These are phyloP conservation scores for Gila robusta DNA, from an alignment of 2,797 vertebrate species.

Conservation along the genomic window DNA sequence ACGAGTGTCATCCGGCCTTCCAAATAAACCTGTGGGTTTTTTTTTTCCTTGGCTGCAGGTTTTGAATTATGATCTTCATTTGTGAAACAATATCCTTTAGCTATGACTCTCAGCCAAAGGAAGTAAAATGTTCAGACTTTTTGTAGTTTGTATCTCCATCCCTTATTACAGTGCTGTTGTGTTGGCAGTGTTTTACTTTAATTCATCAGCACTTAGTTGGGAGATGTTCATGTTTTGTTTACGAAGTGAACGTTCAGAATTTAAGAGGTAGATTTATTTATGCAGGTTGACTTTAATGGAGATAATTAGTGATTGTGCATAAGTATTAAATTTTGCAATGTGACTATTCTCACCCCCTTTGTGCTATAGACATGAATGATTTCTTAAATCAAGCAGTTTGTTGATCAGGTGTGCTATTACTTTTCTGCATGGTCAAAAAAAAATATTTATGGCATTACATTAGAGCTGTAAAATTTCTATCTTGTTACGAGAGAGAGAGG, in stretches of 20 bases:
- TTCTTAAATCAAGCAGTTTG: not conserved
- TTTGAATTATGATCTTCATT: conserved; percentile 15
- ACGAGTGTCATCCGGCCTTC: conserved; percentile 14
- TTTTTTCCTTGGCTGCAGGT: not conserved
- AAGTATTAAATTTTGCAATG: not conserved
- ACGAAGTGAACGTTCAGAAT: not conserved
- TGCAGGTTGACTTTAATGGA: conserved; percentile 4
- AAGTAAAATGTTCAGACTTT: conserved; percentile 22
- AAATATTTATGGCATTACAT: too few relatives aligned
- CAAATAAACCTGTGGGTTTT: not conserved
- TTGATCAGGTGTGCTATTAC: not conserved
- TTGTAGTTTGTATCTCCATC: not conserved
- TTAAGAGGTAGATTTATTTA: conserved; percentile 2
- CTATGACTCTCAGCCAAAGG: conserved; percentile 16
- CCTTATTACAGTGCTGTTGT: not conserved
- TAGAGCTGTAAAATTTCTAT: too few relatives aligned
- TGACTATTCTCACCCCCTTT: not conserved
- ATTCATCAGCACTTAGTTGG: not conserved
- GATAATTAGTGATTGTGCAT: not conserved
- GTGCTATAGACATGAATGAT: not conserved
- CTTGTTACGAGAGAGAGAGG: too few relatives aligned
- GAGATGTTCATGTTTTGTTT: conserved; percentile 8
- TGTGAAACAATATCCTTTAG: conserved; percentile 28
- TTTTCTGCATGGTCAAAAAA: not conserved
- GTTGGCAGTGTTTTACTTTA: conserved; percentile 16